Base-by-base conservation (phyloP, 1,140 invertebrate species). In the Musca vetustissima region DNA sequence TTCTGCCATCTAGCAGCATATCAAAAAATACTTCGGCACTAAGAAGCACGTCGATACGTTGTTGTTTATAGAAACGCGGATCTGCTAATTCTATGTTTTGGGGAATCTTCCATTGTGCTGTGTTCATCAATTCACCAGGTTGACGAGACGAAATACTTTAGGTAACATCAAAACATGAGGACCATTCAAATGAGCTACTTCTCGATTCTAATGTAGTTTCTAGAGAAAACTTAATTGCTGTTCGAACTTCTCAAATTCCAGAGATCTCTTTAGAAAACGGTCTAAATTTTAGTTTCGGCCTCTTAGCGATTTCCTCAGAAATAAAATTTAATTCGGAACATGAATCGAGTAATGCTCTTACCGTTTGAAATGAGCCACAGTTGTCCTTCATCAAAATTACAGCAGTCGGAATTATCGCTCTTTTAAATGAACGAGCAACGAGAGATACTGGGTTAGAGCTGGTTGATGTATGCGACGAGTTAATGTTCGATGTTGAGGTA, bases 1-100 rank as follows among this genome's bases (percentile, higher is more conserved):
- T 15, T 14, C 76, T 76, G n/a, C 75, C 74, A 14, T 74, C 69
- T 28, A 72, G 68, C 3, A 80, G 28, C n/a, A 74, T 19, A 6
- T 74, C 59, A 24, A 69, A 80, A 66, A 73, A 77, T 13, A 73
- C 17, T 32, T 71, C 70, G 0, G 71, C 67, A 22, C 75, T 75
- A 14, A 82, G 67, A 17, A 80, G 64, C 13, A 73, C 7, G 68
- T 82, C 76, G 21, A 81, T 71, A 28, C 72, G 25, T 2, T 53
- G 32, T 1, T 73, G 71, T 22, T 72, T 70, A 49, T 74, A 49
- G 64, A 74, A 80, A 4, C 50, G 11, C 22, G 74, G 73, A 71
- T 79, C 76, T 15, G 78, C 74, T 14, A 79, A 67, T 69, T 66
- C 24, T 8, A 77, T 67, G 28, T 72, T 64, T 50, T 64, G 24